A percentile compares a stretch with the other conserved stretches of the same genome.
Evolutionary conservation across 2,888 invertebrate species (phyloP).

Genomic region (Sepiola atlantica): DNA sequence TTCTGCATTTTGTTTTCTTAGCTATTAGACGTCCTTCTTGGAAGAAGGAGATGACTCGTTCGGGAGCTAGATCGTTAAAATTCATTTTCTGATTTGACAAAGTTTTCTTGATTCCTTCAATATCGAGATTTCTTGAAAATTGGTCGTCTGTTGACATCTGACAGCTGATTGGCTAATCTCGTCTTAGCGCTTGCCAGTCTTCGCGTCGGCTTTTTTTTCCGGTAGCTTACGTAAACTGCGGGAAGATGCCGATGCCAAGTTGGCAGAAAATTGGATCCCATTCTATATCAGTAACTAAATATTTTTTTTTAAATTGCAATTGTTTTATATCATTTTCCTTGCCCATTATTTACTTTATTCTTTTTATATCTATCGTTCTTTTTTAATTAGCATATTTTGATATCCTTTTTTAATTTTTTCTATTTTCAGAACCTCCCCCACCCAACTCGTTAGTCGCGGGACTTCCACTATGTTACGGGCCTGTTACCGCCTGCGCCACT

Average conservation of each 20-base stretch:
- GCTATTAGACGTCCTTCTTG: no score
- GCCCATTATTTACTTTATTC: neutral
- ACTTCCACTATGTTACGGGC: constrained; percentile 37
- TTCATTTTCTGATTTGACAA: no score
- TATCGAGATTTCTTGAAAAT: no score
- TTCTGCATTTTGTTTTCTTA: no score
- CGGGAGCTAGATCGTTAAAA: no score
- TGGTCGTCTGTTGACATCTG: no score
- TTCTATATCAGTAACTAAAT: no score
- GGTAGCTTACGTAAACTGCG: neutral
- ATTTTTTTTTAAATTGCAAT: neutral
- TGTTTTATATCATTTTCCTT: neutral
- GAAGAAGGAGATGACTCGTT: no score
- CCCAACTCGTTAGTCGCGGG: neutral
- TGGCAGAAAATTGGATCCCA: neutral
- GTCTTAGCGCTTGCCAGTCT: no score
- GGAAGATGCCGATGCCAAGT: neutral
- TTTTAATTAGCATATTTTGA: neutral
- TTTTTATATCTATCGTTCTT: neutral
- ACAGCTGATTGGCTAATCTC: no score
- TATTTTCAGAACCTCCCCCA: neutral
- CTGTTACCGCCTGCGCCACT: constrained; percentile 41
- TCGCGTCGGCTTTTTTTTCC: no score
- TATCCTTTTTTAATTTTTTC: neutral
- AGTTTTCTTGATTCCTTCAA: no score